Evolutionary conservation across 1,140 invertebrate genomes (phyloP).

Genomic region (Panonychus citri): DNA sequence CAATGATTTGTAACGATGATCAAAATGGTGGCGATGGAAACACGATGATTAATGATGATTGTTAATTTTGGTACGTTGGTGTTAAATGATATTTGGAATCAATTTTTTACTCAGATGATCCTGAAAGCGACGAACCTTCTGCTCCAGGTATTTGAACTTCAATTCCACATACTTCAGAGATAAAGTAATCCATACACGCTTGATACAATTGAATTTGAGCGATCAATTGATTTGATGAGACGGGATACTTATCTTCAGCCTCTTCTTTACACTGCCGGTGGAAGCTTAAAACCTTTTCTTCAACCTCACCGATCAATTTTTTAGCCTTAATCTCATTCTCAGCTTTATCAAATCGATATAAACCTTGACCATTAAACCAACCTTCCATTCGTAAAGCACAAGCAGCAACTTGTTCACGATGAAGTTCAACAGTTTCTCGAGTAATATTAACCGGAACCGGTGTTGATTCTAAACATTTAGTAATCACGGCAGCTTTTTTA

Average conservation of each 20-base stretch:
- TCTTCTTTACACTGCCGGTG: slow-evolving; percentile 10
- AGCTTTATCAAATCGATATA: slow-evolving; percentile 16
- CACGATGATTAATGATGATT: too few species aligned
- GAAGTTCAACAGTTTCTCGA: slow-evolving; percentile 10
- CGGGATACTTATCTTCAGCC: slow-evolving; percentile 11
- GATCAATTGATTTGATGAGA: slow-evolving; percentile 1
- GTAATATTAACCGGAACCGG: slow-evolving; percentile 12
- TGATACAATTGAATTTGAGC: slow-evolving; percentile 19
- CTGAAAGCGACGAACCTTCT: too few species aligned
- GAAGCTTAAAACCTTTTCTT: slow-evolving; percentile 8
- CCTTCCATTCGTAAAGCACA: slow-evolving; percentile 10
- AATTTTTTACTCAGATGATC: background rate
- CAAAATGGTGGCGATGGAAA: too few species aligned
- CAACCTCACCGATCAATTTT: slow-evolving; percentile 11
- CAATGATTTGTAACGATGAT: too few species aligned
- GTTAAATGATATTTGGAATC: too few species aligned
- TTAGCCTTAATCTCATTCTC: slow-evolving; percentile 17
- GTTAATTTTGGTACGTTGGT: too few species aligned
- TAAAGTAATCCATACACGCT: slow-evolving; percentile 19
- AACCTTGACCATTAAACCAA: slow-evolving; percentile 13
- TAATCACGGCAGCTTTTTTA: slow-evolving; percentile 13
- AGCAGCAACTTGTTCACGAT: slow-evolving; percentile 13
- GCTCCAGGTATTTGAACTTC: slow-evolving; percentile 1
- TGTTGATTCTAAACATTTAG: slow-evolving; percentile 13
- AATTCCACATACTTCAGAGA: slow-evolving; percentile 10